Base-by-base conservation (phyloP, 2,797 vertebrate genomes). In the Characodon lateralis region DNA sequence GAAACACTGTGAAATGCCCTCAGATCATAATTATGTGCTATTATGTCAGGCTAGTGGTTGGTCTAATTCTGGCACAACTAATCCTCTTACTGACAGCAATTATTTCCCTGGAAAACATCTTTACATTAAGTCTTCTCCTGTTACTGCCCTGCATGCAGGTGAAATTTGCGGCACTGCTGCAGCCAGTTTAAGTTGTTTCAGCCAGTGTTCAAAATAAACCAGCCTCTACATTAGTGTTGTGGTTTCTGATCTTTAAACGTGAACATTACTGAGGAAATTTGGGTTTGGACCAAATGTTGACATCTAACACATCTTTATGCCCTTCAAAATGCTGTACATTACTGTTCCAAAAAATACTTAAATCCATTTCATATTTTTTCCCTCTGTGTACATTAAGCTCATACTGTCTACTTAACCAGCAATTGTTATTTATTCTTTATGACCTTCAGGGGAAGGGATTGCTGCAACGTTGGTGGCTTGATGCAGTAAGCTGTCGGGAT, bases 61-160 rank as follows among this genome's bases (percentile, higher is more conserved):
- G 46, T 66, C 71, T 71, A 85, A 77, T 26, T 87, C 72, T 79
- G 77, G 69, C 24, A 77, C 61, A 81, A 75, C 75, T 76, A 75
- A 77, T 41, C 78, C 46, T 68, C 43, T 53, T 74, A 35, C 31
- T 35, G 31, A 35, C 31, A 35, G 31, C 31, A 72, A 31, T 78
- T 50, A 41, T 73, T 75, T 76, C 12, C 59, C 59, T 28, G 28
- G 77, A 58, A 70, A 80, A 75, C 58, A 76, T 80, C 87, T 31
- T 14, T 72, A 55, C 65, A 35, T 69, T 66, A 76, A 77, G 24
- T 68, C 18, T 77, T 80, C n/a, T 28, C 5, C 63, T 35, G n/a
- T 56, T 16, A 4, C 16, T 55, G 74, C 51, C 24, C 65, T 63
- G 73, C 58, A 78, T 83, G 59, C 72, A 74, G 55, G 78, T 84